phyloP scores from a whole-genome alignment of 2,888 invertebrate species.

The Desoria tigrina region DNA sequence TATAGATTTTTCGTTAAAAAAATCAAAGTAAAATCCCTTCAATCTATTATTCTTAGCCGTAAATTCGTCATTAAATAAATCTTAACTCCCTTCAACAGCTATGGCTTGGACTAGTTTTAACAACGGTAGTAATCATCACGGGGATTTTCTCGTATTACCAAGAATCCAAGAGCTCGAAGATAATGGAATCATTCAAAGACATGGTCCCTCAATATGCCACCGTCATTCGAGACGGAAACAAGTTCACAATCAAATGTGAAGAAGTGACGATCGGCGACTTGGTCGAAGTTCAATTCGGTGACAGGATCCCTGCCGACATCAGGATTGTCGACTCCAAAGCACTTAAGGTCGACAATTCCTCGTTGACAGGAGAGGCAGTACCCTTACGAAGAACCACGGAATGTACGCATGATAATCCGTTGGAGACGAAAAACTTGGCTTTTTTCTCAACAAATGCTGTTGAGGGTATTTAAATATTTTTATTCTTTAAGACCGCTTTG shows the following conservation, averaged over 20 bases:
- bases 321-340: constrained; percentile 91
- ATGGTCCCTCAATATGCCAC: constrained; percentile 71
- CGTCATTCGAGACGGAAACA: constrained; percentile 91
- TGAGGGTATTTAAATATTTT: too few species aligned
- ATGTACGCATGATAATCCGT: constrained; percentile 89
- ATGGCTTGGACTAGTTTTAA: constrained; percentile 91
- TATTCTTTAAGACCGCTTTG: constrained; percentile 19
- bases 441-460: constrained; percentile 96
- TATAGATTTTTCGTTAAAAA: constrained; percentile 3
- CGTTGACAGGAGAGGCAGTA: constrained; percentile 92
- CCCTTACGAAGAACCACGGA: constrained; percentile 83
- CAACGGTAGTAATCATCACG: constrained; percentile 95
- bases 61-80: background rate
- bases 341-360: constrained; percentile 95
- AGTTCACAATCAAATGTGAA: constrained; percentile 86
- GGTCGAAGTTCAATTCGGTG: constrained; percentile 98
- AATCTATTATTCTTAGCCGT: too few species aligned
- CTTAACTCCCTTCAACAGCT: constrained; percentile 60
- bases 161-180: constrained; percentile 94
- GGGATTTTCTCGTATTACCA: constrained; percentile 99
- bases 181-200: constrained; percentile 92
- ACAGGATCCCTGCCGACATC: constrained; percentile 94
- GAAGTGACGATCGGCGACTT: constrained; percentile 96
- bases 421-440: constrained; percentile 91
- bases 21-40: too few species aligned